Conservation (phyloP, 2,888 invertebrate genomes). For the Leptinotarsa haldemani region DNA sequence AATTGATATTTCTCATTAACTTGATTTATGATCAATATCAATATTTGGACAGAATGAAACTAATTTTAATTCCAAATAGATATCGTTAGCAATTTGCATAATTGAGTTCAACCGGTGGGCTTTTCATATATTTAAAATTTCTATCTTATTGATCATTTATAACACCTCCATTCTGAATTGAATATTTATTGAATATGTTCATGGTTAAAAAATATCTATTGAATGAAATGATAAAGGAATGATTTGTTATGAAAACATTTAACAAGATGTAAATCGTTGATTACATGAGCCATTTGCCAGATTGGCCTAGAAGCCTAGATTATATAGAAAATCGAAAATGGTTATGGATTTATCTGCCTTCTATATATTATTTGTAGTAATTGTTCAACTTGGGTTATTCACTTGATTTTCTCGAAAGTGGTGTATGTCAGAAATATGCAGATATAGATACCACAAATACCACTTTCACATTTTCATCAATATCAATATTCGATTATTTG, state of each 20-base stretch:
- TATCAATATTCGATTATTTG: too few relatives aligned
- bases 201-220: neutral
- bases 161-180: slow-evolving; percentile 8
- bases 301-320: too few relatives aligned
- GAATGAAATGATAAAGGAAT: neutral
- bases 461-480: too few relatives aligned
- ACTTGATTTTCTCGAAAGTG: too few relatives aligned
- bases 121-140: neutral
- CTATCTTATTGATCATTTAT: slow-evolving; percentile 11
- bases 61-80: slow-evolving; percentile 17
- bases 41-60: slow-evolving; percentile 20
- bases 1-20: slow-evolving; percentile 15
- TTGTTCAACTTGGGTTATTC: too few relatives aligned
- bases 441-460: too few relatives aligned
- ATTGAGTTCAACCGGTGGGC: slow-evolving; percentile 10
- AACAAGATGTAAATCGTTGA: too few relatives aligned
- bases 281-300: too few relatives aligned
- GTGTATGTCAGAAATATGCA: too few relatives aligned
- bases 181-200: neutral
- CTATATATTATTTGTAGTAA: too few relatives aligned
- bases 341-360: too few relatives aligned
- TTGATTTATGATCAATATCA: slow-evolving; percentile 20
- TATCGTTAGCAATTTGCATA: slow-evolving; percentile 17
- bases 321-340: too few relatives aligned
- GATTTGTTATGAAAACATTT: neutral